Conservation (phyloP, 2,797 vertebrate species). For the Sternarchorhynchus goeldii region DNA sequence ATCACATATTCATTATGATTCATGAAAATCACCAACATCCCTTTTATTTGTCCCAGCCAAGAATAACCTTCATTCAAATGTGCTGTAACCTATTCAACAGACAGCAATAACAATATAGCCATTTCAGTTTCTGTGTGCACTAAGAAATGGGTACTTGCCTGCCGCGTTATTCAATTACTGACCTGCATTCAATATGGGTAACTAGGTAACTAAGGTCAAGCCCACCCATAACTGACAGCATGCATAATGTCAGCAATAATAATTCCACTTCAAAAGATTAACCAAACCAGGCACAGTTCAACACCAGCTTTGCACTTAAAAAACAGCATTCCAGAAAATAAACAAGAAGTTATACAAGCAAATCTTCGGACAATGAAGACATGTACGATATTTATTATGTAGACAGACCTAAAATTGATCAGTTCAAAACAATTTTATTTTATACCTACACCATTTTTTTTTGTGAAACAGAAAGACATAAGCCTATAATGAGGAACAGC, state of each 20-base stretch:
- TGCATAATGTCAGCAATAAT: slow-evolving; percentile 60
- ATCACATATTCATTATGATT: slow-evolving; percentile 60
- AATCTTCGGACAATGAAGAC: neutral
- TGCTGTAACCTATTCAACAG: slow-evolving; percentile 55
- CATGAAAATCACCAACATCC: slow-evolving; percentile 58
- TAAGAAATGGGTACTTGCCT: slow-evolving; percentile 50
- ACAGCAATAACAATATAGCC: slow-evolving; percentile 51
- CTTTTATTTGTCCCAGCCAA: slow-evolving; percentile 55
- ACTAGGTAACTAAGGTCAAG: slow-evolving; percentile 61
- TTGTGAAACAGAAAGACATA: slow-evolving; percentile 29
- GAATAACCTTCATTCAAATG: slow-evolving; percentile 57
- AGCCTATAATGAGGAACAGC: slow-evolving; percentile 10
- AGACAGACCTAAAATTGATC: neutral
- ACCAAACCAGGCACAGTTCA: neutral
- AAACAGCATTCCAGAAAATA: slow-evolving; percentile 19
- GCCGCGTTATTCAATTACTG: slow-evolving; percentile 59
- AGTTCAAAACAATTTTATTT: slow-evolving; percentile 20
- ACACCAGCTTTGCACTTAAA: slow-evolving; percentile 21
- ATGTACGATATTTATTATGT: too few relatives aligned
- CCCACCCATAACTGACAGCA: slow-evolving; percentile 59
- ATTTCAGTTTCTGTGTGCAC: slow-evolving; percentile 48
- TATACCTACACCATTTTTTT: slow-evolving; percentile 4
- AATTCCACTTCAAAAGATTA: slow-evolving; percentile 47
- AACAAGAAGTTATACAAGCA: slow-evolving; percentile 13
- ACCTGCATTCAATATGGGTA: slow-evolving; percentile 60